Percentiles rank a stretch among this genome's conserved stretches.
phyloP scores from a whole-genome alignment of 2,888 invertebrate species.

The Luffia ferchaultella region DNA sequence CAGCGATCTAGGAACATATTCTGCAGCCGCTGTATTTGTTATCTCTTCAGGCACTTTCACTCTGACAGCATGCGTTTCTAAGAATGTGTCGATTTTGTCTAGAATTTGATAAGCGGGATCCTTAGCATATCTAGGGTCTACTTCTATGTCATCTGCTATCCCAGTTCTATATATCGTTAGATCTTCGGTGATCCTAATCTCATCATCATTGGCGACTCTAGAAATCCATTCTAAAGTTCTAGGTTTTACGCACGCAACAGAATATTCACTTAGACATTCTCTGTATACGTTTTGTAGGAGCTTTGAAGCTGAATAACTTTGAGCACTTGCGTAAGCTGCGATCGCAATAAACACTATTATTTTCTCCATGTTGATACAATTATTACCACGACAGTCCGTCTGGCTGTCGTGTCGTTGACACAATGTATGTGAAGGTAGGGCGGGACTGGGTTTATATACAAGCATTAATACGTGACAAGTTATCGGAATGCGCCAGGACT shows the following conservation, averaged over 20 bases:
- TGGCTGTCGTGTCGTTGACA: slow-evolving; percentile 49
- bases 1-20: slow-evolving; percentile 71
- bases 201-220: slow-evolving; percentile 70
- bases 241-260: slow-evolving; percentile 78
- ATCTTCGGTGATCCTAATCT: slow-evolving; percentile 79
- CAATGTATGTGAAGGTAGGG: slow-evolving; percentile 57
- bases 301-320: slow-evolving; percentile 66
- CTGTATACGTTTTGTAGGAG: slow-evolving; percentile 72
- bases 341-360: slow-evolving; percentile 46
- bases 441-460: slow-evolving; percentile 64
- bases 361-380: slow-evolving; percentile 43
- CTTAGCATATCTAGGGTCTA: slow-evolving; percentile 57
- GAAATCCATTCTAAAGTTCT: slow-evolving; percentile 80
- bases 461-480: slow-evolving; percentile 64
- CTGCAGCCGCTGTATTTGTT: slow-evolving; percentile 61
- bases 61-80: slow-evolving; percentile 78
- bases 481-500: slow-evolving; percentile 41
- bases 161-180: slow-evolving; percentile 74
- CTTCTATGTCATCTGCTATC: slow-evolving; percentile 40
- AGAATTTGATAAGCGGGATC: slow-evolving; percentile 69
- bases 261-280: slow-evolving; percentile 73
- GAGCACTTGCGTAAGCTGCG: slow-evolving; percentile 40
- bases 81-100: slow-evolving; percentile 76
- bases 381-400: slow-evolving; percentile 32
- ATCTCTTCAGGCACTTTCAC: slow-evolving; percentile 76